Evolutionary conservation across 2,113 vertebrate species (phyloP).

Genomic region (Panthera uncia): DNA sequence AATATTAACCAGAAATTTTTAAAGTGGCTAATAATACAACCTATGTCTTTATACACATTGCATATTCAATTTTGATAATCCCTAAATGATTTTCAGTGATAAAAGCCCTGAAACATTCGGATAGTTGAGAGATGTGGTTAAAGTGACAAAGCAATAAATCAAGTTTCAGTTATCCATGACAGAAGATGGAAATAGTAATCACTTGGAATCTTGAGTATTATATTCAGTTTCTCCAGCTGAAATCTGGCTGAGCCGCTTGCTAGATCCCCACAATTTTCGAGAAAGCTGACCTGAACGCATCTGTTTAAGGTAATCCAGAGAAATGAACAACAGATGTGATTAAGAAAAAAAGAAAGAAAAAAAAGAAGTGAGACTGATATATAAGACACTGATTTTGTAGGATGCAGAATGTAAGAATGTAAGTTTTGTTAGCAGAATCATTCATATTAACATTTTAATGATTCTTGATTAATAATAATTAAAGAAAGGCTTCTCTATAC

Average conservation of each 20-base stretch:
- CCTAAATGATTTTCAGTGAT: constrained; percentile 65
- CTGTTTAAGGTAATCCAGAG: constrained; percentile 90
- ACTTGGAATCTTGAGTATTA: constrained; percentile 91
- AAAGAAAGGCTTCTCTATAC: not conserved
- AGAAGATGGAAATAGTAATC: constrained; percentile 83
- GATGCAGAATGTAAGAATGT: constrained; percentile 70
- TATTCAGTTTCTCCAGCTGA: constrained; percentile 97
- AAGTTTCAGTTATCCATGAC: constrained; percentile 78
- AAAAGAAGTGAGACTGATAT: constrained; percentile 80
- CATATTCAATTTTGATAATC: constrained; percentile 54
- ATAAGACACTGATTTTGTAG: constrained; percentile 80
- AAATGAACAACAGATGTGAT: constrained; percentile 77
- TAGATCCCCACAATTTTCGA: constrained; percentile 98
- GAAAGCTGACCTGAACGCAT: constrained; percentile 97
- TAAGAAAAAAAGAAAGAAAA: constrained; percentile 24
- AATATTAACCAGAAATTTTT: constrained; percentile 21
- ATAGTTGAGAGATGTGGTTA: constrained; percentile 77
- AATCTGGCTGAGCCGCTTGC: constrained; percentile 95
- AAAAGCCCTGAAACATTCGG: constrained; percentile 52
- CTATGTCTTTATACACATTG: not conserved
- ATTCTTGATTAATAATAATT: constrained; percentile 40
- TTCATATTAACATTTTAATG: constrained; percentile 24
- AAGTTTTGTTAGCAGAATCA: constrained; percentile 51
- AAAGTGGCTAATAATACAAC: not conserved
- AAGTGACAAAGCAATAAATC: constrained; percentile 80